A percentile compares a stretch with the other conserved stretches of the same genome.
Conservation (phyloP, 2,113 vertebrate genomes). For the Channa maculata region DNA sequence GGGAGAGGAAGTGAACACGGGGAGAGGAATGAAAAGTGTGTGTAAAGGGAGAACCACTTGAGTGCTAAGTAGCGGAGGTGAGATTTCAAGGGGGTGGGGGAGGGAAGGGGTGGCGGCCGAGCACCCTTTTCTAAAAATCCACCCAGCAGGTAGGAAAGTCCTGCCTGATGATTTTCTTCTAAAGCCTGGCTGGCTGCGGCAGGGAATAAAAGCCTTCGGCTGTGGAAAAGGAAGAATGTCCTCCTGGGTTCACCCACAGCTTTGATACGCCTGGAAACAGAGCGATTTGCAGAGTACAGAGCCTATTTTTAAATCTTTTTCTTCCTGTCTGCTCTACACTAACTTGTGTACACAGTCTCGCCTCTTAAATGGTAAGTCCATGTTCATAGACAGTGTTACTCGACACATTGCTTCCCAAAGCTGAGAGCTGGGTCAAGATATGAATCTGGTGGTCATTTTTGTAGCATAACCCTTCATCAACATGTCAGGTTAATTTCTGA, state of each 20-base stretch:
- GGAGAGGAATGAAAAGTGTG: slow-evolving; percentile 10
- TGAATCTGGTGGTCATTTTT: slow-evolving; percentile 43
- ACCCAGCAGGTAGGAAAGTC: slow-evolving; percentile 43
- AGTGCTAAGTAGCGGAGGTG: slow-evolving; percentile 45
- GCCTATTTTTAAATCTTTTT: slow-evolving; percentile 23
- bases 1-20: slow-evolving; percentile 35
- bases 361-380: slow-evolving; percentile 11
- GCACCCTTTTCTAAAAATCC: slow-evolving; percentile 33
- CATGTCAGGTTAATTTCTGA: slow-evolving; percentile 55
- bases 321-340: background rate
- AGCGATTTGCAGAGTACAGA: slow-evolving; percentile 29
- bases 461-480: slow-evolving; percentile 54
- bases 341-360: slow-evolving; percentile 1
- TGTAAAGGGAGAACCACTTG: slow-evolving; percentile 32
- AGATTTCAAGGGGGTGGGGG: slow-evolving; percentile 33
- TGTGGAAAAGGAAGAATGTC: slow-evolving; percentile 38
- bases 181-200: slow-evolving; percentile 21
- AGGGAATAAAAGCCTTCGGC: slow-evolving; percentile 23
- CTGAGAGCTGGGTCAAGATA: slow-evolving; percentile 26
- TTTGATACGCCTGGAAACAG: slow-evolving; percentile 50
- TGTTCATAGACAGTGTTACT: slow-evolving; percentile 29
- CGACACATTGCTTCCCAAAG: slow-evolving; percentile 25
- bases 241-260: slow-evolving; percentile 35
- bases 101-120: slow-evolving; percentile 18
- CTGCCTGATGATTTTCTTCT: slow-evolving; percentile 44